A percentile compares a stretch with the other conserved stretches of the same genome.
Evolutionary conservation across 2,888 invertebrate species (phyloP).

Genomic region (Drosophila infuscata): DNA sequence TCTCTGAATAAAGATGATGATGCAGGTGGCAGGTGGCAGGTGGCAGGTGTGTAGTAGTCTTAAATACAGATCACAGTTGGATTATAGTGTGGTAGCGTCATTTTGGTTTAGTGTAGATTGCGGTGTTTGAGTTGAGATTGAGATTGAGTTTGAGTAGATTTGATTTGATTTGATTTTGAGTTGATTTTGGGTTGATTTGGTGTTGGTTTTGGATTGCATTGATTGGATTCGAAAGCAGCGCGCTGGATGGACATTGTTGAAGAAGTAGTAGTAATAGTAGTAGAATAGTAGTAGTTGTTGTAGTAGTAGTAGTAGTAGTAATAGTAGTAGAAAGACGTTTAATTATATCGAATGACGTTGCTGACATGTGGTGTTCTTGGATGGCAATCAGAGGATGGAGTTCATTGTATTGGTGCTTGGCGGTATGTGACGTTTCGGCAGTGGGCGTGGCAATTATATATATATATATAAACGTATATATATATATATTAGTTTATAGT

Average conservation of each 20-base stretch:
- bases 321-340: constrained; percentile 12
- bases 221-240: constrained; percentile 59
- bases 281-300: background rate
- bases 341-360: constrained; percentile 38
- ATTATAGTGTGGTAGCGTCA: constrained; percentile 58
- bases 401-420: constrained; percentile 60
- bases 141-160: constrained; percentile 19
- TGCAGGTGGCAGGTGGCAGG: constrained; percentile 52
- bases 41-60: constrained; percentile 49
- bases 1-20: constrained; percentile 40
- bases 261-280: constrained; percentile 29
- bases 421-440: constrained; percentile 37
- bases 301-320: background rate
- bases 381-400: constrained; percentile 55
- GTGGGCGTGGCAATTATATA: constrained; percentile 29
- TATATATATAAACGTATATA: background rate
- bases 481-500: background rate
- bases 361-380: constrained; percentile 55
- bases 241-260: constrained; percentile 48
- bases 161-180: constrained; percentile 1
- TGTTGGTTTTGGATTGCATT: constrained; percentile 40
- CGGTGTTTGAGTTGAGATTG: constrained; percentile 50
- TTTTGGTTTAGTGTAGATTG: constrained; percentile 66
- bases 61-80: constrained; percentile 46
- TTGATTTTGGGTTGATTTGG: constrained; percentile 16